These are phyloP conservation scores for Todiramphus chloris DNA, from an alignment of 2,113 vertebrate genomes.

Conservation along the genomic window DNA sequence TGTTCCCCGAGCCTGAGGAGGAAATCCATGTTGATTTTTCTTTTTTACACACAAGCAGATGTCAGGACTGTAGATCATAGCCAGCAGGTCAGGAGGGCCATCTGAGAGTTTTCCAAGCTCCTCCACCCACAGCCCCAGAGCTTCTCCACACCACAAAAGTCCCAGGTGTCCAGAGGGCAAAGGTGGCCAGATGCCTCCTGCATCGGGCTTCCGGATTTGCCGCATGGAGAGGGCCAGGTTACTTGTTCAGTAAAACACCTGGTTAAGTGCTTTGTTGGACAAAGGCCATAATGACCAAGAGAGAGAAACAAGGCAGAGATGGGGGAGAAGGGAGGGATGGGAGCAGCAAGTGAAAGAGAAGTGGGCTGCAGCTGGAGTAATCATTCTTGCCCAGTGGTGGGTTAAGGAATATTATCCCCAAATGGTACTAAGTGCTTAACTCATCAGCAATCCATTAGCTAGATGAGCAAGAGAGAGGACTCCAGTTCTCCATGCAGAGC, in stretches of 20 bases:
- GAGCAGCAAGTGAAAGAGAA: neutral
- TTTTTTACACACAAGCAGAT: neutral
- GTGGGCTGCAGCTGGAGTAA: neutral
- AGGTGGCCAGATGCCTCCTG: slow-evolving; percentile 13
- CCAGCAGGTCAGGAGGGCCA: neutral
- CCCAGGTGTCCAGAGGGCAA: slow-evolving; percentile 11
- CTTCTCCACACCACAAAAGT: accelerated
- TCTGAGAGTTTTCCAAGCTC: neutral
- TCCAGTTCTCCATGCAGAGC: neutral
- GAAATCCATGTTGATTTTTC: neutral
- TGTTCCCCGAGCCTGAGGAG: neutral
- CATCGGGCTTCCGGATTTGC: accelerated
- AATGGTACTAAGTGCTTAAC: neutral
- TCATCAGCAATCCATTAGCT: neutral
- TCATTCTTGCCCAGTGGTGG: neutral
- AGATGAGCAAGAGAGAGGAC: neutral
- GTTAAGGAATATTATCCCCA: neutral
- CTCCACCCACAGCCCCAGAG: neutral
- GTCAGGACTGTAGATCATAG: neutral
- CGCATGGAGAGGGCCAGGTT: accelerated
- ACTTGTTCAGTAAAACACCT: neutral
- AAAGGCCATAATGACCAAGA: neutral
- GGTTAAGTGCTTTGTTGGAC: slow-evolving; percentile 44
- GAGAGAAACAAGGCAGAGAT: neutral
- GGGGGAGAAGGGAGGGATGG: neutral